Evolutionary conservation across 2,797 vertebrate genomes (phyloP).

Genomic region (Sebastes minor): DNA sequence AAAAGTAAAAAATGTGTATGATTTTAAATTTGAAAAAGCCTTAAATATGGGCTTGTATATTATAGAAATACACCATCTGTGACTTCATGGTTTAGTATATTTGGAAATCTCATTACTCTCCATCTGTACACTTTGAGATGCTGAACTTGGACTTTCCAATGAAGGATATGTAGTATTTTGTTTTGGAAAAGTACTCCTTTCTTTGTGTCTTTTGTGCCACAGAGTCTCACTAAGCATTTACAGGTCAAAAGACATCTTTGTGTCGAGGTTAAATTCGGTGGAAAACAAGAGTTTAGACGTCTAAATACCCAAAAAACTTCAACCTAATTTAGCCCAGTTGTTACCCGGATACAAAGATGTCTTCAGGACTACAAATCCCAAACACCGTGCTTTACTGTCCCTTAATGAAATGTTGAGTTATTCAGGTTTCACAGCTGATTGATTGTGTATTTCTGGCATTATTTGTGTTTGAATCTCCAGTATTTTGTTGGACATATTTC

Average conservation of each 20-base stretch:
- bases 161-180: background rate
- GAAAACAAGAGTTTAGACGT: background rate
- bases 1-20: background rate
- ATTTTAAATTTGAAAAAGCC: background rate
- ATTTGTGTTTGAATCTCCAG: background rate
- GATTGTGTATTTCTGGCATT: background rate
- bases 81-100: background rate
- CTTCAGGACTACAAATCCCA: background rate
- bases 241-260: background rate
- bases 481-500: background rate
- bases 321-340: background rate
- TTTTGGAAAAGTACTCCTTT: too few species aligned
- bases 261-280: background rate
- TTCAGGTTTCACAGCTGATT: background rate
- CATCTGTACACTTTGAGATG: background rate
- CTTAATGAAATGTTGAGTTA: background rate
- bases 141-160: background rate
- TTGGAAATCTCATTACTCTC: background rate
- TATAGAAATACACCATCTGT: background rate
- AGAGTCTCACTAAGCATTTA: background rate
- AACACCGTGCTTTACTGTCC: background rate
- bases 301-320: background rate
- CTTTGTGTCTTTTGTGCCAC: background rate
- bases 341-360: background rate
- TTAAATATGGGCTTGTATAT: background rate